A percentile compares a stretch with the other conserved stretches of the same genome.
These are phyloP conservation scores for Leptinotarsa defecta DNA, from an alignment of 1,140 invertebrate genomes.

Conservation along the genomic window DNA sequence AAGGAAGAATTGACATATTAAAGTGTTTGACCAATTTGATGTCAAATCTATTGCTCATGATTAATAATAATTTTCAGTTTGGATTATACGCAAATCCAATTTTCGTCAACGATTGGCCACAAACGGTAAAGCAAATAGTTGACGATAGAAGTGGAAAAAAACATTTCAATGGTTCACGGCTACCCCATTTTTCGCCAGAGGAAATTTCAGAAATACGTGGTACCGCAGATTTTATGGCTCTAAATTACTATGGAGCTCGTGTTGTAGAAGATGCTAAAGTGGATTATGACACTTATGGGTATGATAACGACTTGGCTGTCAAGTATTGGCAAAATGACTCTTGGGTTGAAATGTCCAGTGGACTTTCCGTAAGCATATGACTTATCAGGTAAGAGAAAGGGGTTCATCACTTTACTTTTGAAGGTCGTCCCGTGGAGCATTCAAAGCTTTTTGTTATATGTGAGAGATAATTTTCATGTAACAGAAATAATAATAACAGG, in stretches of 20 bases:
- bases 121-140: neutral
- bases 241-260: conserved; percentile 11
- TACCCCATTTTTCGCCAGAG: neutral
- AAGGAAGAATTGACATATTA: too few species aligned
- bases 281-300: neutral
- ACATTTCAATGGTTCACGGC: neutral
- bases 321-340: neutral
- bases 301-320: neutral
- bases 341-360: neutral
- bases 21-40: too few species aligned
- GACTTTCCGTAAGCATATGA: neutral
- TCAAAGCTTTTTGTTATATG: neutral
- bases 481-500: conserved; percentile 19
- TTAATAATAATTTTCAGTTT: neutral
- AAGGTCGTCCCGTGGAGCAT: conserved; percentile 8
- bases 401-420: neutral
- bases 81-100: conserved; percentile 21
- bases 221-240: conserved; percentile 14
- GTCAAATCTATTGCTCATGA: too few species aligned
- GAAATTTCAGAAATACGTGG: neutral
- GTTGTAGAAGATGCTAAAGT: neutral
- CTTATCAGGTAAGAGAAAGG: too few species aligned
- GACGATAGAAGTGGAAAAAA: neutral
- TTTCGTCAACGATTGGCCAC: conserved; percentile 10
- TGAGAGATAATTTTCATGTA: neutral